Percentiles rank a stretch among this genome's conserved stretches.
Evolutionary conservation across 2,113 vertebrate genomes (phyloP).

Genomic region (Cottus gobio): DNA sequence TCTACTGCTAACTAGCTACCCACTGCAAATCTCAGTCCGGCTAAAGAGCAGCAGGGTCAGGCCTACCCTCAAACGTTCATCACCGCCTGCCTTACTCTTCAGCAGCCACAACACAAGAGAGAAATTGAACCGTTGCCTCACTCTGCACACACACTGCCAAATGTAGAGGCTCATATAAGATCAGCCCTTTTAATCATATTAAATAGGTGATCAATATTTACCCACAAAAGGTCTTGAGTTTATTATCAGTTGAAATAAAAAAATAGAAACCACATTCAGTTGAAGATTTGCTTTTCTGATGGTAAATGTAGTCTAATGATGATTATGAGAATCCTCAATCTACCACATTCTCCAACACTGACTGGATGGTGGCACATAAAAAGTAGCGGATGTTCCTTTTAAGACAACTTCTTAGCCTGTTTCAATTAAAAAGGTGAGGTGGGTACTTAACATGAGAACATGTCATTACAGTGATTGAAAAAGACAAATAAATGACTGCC

Average conservation of each 20-base stretch:
- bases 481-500: background rate
- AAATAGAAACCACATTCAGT: background rate
- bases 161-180: background rate
- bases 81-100: constrained; percentile 64
- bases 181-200: background rate
- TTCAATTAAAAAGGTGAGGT: background rate
- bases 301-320: background rate
- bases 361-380: background rate
- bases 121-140: background rate
- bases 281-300: background rate
- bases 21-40: background rate
- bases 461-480: background rate
- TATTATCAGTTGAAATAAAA: background rate
- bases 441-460: background rate
- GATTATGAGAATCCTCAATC: too few species aligned
- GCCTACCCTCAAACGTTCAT: constrained; percentile 44
- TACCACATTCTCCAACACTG: too few species aligned
- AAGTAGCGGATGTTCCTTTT: background rate
- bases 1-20: constrained; percentile 18
- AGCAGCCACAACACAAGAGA: constrained; percentile 37
- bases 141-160: background rate
- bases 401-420: too few species aligned
- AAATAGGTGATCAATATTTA: background rate
- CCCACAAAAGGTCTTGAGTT: background rate
- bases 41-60: constrained; percentile 25